Conservation (phyloP, 2,797 vertebrate species). For the Salarias fasciatus region DNA sequence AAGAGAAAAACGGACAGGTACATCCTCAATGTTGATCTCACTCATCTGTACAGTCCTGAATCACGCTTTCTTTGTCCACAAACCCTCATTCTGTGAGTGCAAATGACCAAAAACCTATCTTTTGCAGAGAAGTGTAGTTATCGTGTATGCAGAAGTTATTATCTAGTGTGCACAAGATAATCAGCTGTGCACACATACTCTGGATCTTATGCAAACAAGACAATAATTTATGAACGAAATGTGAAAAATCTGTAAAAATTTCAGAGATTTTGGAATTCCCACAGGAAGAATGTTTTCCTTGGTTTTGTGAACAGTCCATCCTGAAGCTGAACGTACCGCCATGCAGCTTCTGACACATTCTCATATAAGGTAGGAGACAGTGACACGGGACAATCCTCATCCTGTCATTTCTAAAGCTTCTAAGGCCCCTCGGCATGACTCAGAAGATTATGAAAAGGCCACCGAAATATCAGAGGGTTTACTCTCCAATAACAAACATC, state of each 20-base stretch:
- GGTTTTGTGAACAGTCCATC: neutral
- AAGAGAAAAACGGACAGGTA: too few relatives aligned
- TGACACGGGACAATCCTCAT: conserved; percentile 16
- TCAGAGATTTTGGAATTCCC: too few relatives aligned
- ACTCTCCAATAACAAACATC: conserved; percentile 60
- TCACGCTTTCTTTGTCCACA: neutral
- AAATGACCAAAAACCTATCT: too few relatives aligned
- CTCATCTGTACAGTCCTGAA: too few relatives aligned
- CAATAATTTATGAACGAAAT: neutral
- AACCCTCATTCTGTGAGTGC: too few relatives aligned
- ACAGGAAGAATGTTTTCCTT: neutral
- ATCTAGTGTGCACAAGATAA: neutral
- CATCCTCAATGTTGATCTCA: too few relatives aligned
- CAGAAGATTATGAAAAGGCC: conserved; percentile 71
- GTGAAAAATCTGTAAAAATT: too few relatives aligned
- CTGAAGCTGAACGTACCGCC: conserved; percentile 14
- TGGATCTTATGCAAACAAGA: neutral
- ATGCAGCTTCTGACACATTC: conserved; percentile 7
- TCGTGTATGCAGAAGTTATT: neutral
- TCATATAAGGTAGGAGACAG: conserved; percentile 1
- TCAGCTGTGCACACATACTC: neutral
- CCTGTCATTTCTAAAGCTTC: conserved; percentile 66
- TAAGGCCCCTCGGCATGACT: conserved; percentile 40
- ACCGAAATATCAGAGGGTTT: conserved; percentile 73
- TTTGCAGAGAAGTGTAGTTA: neutral